Conservation (phyloP, 2,888 invertebrate genomes). For the Antheraea yamamai region DNA sequence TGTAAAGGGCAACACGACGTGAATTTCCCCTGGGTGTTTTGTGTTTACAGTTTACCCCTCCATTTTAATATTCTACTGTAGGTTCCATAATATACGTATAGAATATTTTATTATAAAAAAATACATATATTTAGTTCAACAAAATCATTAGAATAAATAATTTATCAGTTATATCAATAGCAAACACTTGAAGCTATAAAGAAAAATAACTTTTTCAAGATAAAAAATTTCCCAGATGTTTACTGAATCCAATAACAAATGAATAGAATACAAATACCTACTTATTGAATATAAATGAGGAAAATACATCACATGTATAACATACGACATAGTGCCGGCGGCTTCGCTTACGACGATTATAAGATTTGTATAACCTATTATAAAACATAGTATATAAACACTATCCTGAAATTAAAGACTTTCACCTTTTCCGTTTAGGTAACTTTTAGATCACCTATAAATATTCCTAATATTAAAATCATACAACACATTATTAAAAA, state of each 20-base stretch:
- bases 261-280: neutral
- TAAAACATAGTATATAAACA: no score
- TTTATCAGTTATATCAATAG: neutral
- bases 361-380: no score
- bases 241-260: constrained; percentile 23
- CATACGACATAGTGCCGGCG: no score
- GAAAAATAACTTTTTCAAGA: neutral
- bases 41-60: constrained; percentile 46
- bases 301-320: no score
- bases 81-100: neutral
- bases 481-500: no score
- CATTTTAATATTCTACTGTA: constrained; percentile 32
- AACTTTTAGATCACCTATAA: no score
- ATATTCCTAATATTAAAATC: no score
- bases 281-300: constrained; percentile 37
- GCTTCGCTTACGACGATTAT: no score
- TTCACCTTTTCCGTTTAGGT: no score
- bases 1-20: constrained; percentile 76
- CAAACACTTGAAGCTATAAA: neutral
- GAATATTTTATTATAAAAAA: neutral
- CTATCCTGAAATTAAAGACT: no score
- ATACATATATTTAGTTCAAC: no score
- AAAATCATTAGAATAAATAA: neutral
- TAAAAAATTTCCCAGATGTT: neutral
- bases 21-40: constrained; percentile 70